Conservation (phyloP, 2,888 invertebrate genomes). For the Uloborus plumipes region DNA sequence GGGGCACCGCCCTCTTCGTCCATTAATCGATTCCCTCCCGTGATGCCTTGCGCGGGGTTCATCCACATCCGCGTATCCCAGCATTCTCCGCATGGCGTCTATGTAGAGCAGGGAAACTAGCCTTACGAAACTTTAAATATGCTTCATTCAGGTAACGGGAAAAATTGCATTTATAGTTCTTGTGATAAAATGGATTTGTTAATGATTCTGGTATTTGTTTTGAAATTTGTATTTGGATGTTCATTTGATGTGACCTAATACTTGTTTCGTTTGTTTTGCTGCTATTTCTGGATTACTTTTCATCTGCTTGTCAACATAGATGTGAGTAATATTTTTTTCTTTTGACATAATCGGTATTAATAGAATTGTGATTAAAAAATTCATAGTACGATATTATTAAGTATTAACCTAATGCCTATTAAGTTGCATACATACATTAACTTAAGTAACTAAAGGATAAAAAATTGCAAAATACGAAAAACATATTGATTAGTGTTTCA, state of each 20-base stretch:
- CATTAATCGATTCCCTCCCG: slow-evolving; percentile 37
- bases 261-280: slow-evolving; percentile 32
- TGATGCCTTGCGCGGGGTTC: neutral
- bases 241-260: slow-evolving; percentile 5
- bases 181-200: neutral
- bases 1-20: slow-evolving; percentile 40
- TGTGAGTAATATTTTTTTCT: too few relatives aligned
- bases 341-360: too few relatives aligned
- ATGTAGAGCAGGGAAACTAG: slow-evolving; percentile 42
- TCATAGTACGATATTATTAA: too few relatives aligned
- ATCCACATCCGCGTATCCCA: slow-evolving; percentile 12
- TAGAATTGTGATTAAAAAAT: too few relatives aligned
- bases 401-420: too few relatives aligned
- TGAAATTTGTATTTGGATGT: neutral
- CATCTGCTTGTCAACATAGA: too few relatives aligned
- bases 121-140: slow-evolving; percentile 17
- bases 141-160: slow-evolving; percentile 40
- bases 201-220: neutral
- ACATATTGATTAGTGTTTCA: too few relatives aligned
- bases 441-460: too few relatives aligned
- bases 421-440: too few relatives aligned
- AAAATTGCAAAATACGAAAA: too few relatives aligned
- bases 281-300: slow-evolving; percentile 24
- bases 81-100: slow-evolving; percentile 47
- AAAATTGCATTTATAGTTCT: neutral